Conservation (phyloP, 2,113 vertebrate genomes). For the Arizona elegans region DNA sequence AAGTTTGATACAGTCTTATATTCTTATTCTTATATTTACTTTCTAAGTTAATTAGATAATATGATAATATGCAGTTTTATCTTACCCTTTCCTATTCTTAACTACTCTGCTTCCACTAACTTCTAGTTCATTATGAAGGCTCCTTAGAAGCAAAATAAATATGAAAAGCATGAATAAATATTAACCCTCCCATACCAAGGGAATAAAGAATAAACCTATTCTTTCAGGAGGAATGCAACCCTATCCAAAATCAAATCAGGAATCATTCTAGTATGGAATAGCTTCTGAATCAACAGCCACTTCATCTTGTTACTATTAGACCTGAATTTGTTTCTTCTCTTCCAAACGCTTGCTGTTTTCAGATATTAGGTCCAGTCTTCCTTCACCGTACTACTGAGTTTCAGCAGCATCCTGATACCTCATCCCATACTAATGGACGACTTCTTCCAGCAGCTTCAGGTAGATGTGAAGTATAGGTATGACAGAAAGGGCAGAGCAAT, state of each 20-base stretch:
- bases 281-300: not conserved
- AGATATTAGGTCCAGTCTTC: not conserved
- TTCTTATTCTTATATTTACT: not conserved
- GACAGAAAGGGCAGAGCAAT: not conserved
- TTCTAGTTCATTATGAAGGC: not conserved
- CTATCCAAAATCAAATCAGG: not conserved
- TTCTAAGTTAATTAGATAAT: not conserved
- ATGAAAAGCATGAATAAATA: not conserved
- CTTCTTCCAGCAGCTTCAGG: not conserved
- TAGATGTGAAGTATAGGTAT: not conserved
- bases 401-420: not conserved
- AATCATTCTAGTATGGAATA: not conserved
- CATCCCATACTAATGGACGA: not conserved
- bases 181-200: not conserved
- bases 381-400: not conserved
- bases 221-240: not conserved
- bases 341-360: not conserved
- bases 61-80: not conserved
- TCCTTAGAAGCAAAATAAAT: not conserved
- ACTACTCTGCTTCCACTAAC: not conserved
- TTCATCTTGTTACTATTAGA: not conserved
- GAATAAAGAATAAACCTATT: not conserved
- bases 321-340: not conserved
- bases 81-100: not conserved
- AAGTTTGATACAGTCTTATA: not conserved